Evolutionary conservation across 2,113 vertebrate species (phyloP).

Genomic region (Nematolebias whitei): DNA sequence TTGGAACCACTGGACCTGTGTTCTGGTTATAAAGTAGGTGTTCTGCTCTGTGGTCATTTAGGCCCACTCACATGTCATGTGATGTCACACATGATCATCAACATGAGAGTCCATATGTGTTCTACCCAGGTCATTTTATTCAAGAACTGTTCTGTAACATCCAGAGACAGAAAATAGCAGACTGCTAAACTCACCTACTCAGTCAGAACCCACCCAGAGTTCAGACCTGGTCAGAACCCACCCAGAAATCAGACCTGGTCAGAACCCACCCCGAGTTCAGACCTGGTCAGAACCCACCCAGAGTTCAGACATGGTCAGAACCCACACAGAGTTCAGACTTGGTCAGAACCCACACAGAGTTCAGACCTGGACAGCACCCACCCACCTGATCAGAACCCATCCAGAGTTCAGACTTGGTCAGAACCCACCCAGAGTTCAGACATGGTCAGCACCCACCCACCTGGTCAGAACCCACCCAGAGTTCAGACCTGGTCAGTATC

Average conservation of each 20-base stretch:
- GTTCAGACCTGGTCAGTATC: no score
- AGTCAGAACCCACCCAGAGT: conserved; percentile 25
- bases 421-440: no score
- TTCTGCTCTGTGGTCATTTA: conserved; percentile 26
- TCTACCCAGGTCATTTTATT: conserved; percentile 33
- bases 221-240: conserved; percentile 21
- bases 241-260: not conserved
- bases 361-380: no score
- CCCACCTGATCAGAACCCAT: no score
- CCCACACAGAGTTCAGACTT: no score
- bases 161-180: conserved; percentile 55
- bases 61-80: conserved; percentile 26
- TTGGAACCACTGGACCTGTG: conserved; percentile 9
- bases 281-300: conserved; percentile 37
- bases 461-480: no score
- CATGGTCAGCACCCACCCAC: no score
- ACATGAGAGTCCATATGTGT: conserved; percentile 52
- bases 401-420: no score
- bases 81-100: conserved; percentile 68
- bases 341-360: no score
- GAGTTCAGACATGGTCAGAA: no score
- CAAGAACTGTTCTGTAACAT: conserved; percentile 28
- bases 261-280: no score
- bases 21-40: conserved; percentile 8
- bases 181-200: conserved; percentile 39